Evolutionary conservation across 37 sponge, comb jelly and placozoan species (phyloP).

Genomic region (Geodia barretti): DNA sequence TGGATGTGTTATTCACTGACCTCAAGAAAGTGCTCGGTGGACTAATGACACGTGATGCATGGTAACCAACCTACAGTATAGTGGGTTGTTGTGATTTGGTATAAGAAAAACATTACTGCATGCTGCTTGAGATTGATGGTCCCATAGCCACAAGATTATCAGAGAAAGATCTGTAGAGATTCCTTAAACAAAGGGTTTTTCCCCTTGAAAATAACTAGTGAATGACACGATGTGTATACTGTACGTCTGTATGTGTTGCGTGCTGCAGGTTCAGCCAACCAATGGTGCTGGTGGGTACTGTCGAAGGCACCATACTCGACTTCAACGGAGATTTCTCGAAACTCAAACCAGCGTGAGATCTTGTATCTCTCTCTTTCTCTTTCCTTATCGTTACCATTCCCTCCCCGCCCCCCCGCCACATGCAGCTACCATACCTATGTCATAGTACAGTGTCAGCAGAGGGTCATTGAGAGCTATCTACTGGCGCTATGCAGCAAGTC

Average conservation of each 20-base stretch:
- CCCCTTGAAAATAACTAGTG: too few species aligned
- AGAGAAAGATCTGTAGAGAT: too few species aligned
- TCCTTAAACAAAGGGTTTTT: too few species aligned
- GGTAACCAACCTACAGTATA: constrained; percentile 23
- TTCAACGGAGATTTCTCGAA: constrained; percentile 55
- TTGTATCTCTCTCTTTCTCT: background rate
- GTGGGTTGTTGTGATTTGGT: background rate
- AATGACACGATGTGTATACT: too few species aligned
- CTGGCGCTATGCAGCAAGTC: constrained; percentile 40
- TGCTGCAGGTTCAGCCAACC: constrained; percentile 41
- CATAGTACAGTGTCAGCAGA: constrained; percentile 68
- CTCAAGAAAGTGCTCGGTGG: constrained; percentile 36
- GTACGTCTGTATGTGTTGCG: too few species aligned
- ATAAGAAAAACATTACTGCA: too few species aligned
- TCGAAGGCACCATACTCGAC: constrained; percentile 58
- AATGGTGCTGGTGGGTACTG: constrained; percentile 20
- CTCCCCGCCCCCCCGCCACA: background rate
- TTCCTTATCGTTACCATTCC: background rate
- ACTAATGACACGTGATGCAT: constrained; percentile 55
- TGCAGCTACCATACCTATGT: constrained; percentile 60
- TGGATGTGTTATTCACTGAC: constrained; percentile 58
- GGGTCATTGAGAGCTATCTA: constrained; percentile 49
- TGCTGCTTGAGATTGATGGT: too few species aligned
- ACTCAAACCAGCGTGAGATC: constrained; percentile 63
- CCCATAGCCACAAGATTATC: too few species aligned